Conservation (phyloP, 2,888 invertebrate genomes). For the Eristalinus aeneus region DNA sequence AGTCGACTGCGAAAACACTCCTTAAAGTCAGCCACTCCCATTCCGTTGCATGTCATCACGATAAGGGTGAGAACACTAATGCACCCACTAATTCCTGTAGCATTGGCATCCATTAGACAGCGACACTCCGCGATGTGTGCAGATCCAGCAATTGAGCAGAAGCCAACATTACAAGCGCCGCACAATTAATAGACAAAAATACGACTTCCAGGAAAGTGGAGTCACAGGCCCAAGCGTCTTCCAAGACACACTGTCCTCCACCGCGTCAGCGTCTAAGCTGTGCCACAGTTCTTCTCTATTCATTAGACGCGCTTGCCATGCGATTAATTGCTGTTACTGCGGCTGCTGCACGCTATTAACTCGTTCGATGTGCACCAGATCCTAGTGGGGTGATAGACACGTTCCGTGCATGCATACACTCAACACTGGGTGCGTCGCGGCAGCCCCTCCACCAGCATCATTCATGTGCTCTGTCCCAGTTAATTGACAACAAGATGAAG, state of each 20-base stretch:
- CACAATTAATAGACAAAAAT: conserved; percentile 64
- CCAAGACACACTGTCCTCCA: neutral
- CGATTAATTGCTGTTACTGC: conserved; percentile 64
- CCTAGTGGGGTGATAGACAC: conserved; percentile 50
- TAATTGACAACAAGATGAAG: conserved; percentile 68
- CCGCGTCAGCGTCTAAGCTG: conserved; percentile 25
- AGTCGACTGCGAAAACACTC: conserved; percentile 40
- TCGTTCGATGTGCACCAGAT: conserved; percentile 70
- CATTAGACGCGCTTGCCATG: conserved; percentile 68
- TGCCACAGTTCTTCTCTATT: conserved; percentile 41
- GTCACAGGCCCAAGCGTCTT: neutral
- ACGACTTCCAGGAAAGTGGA: conserved; percentile 48
- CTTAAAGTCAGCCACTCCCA: conserved; percentile 24
- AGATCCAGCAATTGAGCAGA: conserved; percentile 54
- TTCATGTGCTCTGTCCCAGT: conserved; percentile 64
- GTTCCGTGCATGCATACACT: conserved; percentile 47
- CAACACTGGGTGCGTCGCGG: conserved; percentile 9
- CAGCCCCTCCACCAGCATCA: conserved; percentile 54
- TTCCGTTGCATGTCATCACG: conserved; percentile 60
- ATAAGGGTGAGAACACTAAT: conserved; percentile 64
- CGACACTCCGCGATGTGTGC: conserved; percentile 3
- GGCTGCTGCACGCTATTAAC: conserved; percentile 66
- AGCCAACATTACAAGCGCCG: conserved; percentile 60
- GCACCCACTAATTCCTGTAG: conserved; percentile 58
- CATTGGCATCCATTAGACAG: conserved; percentile 55